Base-by-base conservation (phyloP, 92 coral and sea anemone species). In the Anthopleura xanthogrammica region DNA sequence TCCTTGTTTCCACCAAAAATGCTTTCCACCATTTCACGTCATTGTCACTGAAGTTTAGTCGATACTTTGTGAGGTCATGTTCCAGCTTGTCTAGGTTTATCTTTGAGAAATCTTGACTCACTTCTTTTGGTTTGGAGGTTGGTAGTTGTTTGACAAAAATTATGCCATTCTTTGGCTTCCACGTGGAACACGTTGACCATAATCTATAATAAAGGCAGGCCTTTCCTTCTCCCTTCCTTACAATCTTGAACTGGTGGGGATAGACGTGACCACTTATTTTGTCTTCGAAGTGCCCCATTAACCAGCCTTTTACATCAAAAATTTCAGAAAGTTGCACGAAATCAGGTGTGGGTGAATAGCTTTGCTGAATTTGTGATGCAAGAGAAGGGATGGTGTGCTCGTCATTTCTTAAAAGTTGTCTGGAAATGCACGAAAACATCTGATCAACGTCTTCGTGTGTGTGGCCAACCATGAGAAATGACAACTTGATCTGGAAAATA, bases 361-460 rank as follows among this genome's bases (percentile, higher is more conserved):
- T 29, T 29, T 29, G 36, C 70, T 52, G 50, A 17, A 78, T 52
- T 50, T 78, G 64, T 54, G 82, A 43, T 12, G 42, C 43, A 12
- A 78, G 43, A 48, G 70, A 52, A 16, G 71, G 71, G 10, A 62
- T 62, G 3, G 71, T 62, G 71, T 62, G 71, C 71, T 1, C 39
- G 10, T 62, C 71, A 62, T 62, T 62, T 62, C 71, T 19, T 9
- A 62, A 62, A 62, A 62, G 29, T 62, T 62, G 71, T 62, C 71
- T 62, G 23, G 71, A 62, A 19, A 62, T 62, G 71, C 71, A 62
- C 23, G 71, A 62, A 20, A 62, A 62, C 24, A 62, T 62, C 82
- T 86, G 92, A 58, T 90, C 92, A 3, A 86, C 83, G 65, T 90
- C 89, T 23, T 85, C 88, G 56, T 86, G 92, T 1, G 92, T 90